phyloP scores from a whole-genome alignment of 2,113 vertebrate species.

The Megaceryle torquata region DNA sequence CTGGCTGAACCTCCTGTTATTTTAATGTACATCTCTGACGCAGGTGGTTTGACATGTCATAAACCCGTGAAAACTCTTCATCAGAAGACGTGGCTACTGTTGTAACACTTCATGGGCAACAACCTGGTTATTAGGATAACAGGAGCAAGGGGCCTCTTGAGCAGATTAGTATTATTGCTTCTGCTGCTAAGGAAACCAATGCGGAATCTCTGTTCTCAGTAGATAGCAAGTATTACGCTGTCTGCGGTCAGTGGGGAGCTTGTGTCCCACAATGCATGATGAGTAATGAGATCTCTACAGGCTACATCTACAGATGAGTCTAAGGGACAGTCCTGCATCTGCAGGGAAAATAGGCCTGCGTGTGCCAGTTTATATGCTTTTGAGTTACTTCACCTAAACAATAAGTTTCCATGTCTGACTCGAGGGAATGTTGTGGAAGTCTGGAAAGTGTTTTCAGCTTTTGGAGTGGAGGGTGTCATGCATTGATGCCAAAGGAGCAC shows the following conservation, averaged over 20 bases:
- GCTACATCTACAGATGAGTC: not conserved
- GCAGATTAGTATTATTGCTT: not conserved
- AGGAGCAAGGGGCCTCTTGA: not conserved
- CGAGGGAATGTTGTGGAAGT: not conserved
- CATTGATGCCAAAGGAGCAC: conserved; percentile 5
- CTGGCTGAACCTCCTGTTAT: not conserved
- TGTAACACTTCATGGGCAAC: not conserved
- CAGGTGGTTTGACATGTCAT: not conserved
- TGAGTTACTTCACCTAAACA: not conserved
- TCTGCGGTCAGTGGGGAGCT: not conserved
- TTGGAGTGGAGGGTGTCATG: conserved; percentile 6
- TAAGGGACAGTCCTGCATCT: not conserved
- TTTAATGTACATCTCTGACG: not conserved
- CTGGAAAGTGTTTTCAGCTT: conserved; percentile 38
- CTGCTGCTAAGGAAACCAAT: conserved; percentile 42
- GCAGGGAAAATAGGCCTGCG: not conserved
- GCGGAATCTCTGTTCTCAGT: not conserved
- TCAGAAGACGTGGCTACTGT: not conserved
- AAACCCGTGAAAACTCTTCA: not conserved
- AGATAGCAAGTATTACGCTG: not conserved
- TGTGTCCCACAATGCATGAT: not conserved
- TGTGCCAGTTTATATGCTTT: not conserved
- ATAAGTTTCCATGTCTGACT: not conserved
- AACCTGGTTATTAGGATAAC: not conserved
- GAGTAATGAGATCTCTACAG: not conserved